Base-by-base conservation (phyloP, 2,888 invertebrate genomes). In the Isoperla grammatica region DNA sequence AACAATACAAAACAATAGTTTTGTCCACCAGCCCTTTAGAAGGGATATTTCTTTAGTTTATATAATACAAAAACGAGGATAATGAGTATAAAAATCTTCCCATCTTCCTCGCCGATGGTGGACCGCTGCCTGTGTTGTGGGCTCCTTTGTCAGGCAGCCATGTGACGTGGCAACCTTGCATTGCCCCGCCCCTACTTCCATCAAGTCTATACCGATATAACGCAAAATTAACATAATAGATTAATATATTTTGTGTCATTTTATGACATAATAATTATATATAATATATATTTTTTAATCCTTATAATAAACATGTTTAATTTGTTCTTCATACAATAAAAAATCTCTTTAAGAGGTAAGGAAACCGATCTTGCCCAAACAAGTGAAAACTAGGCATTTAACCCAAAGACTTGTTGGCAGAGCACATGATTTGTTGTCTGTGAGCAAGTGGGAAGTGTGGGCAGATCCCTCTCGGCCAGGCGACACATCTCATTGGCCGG, bases 401-500 rank as follows among this genome's bases (percentile, higher is more conserved):
- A 57, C 58, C 55, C 60, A 54, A 62, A 59, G 54, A 62, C 57
- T 62, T 59, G 59, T 59, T 59, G 62, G 55, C 60, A 62, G 56
- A 62, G 60, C 57, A 57, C 53, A 57, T 49, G 48, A 55, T 69
- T 65, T 67, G 66, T 53, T 53, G 59, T 13, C 12, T n/a, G 29
- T 35, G 40, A 29, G 49, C 29, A 42, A 53, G 48, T 35, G 77
- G 75, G 42, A 46, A 54, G 54, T 40, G 57, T 59, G 56, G 64
- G 56, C 46, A 43, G 53, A 50, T 50, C 60, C 22, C 48, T 58
- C 48, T 56, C 29, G 29, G 29, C 29, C 17, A 17, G 17, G 39
- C 39, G 53, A 37, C 53, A 39, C 84, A 85, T 85, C 73, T 85
- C 78, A 71, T 84, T 83, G 72, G 90, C 90, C 73, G 90, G 90